Evolutionary conservation across 2,888 invertebrate genomes (phyloP), one percentile per base, ranked within the genome.

Genomic region (Platypus cylindrus): DNA sequence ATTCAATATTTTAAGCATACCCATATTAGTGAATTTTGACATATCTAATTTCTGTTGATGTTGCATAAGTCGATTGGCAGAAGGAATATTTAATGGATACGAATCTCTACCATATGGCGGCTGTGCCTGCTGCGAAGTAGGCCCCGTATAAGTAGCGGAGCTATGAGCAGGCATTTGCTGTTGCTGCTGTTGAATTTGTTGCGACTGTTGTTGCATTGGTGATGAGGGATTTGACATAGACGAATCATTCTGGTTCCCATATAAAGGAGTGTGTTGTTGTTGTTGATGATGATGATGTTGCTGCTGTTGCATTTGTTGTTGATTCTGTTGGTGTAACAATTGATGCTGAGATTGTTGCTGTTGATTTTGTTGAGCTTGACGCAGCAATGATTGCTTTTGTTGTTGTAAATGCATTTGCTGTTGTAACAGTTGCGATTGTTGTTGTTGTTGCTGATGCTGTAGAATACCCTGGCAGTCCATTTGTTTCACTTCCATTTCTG

Each of bases 21-120:
- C 59, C 57, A 62, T 59, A 40, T 61, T 60, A 3, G 57, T 57
- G 36, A 56, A 61, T 41, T 61, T 59, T 4, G 54, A 51, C 53
- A 60, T 54, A 37, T 60, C 59, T 8, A 58, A 38, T 41, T 56
- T 59, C 14, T 38, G 48, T 16, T 48, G 48, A 27, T 51, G 46
- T 9, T 22, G 43, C 17, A 15, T 43, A 17, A 17, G 28, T 5
- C 44, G 35, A 29, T 50, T 40, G 14, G 43, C 40, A 2, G 47
- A 38, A 4, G 57, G 52, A 32, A 58, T 52, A 40, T 58, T 59
- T 22, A 58, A 34, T 1, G 54, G 46, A 37, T 53, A 57, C 16
- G 47, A 49, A 0, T 50, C 34, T 13, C 53, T 53, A 28, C 41
- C 37, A 9, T 40, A n/a, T n/a, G n/a, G n/a, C n/a, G n/a, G 42